phyloP scores from a whole-genome alignment of 2,888 invertebrate species.

The Tortricodes alternella region DNA sequence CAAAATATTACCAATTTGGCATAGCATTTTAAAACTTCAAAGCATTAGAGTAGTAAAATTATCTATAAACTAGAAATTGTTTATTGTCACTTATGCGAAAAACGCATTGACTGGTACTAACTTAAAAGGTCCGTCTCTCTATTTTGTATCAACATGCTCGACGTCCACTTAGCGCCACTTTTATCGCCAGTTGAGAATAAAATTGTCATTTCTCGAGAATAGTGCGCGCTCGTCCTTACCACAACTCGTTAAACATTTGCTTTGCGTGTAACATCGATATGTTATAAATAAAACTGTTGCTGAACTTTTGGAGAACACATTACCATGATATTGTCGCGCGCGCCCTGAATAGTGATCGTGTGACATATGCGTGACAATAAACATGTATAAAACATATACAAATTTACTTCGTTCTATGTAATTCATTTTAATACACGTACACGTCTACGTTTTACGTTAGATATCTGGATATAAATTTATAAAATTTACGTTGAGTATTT shows the following conservation, averaged over 20 bases:
- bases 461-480: too few relatives aligned
- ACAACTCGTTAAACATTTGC: slow-evolving; percentile 51
- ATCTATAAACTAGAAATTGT: too few relatives aligned
- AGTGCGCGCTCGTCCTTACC: slow-evolving; percentile 32
- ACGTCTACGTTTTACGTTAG: neutral
- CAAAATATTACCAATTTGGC: too few relatives aligned
- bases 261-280: slow-evolving; percentile 54
- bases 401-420: slow-evolving; percentile 18
- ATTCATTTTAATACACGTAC: slow-evolving; percentile 7
- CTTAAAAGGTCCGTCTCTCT: too few relatives aligned
- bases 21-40: too few relatives aligned
- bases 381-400: slow-evolving; percentile 24
- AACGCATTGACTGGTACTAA: too few relatives aligned
- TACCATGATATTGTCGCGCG: slow-evolving; percentile 50
- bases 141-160: too few relatives aligned
- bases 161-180: neutral
- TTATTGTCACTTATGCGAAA: too few relatives aligned
- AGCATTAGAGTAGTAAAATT: too few relatives aligned
- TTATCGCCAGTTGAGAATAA: neutral
- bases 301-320: slow-evolving; percentile 40
- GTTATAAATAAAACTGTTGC: slow-evolving; percentile 46
- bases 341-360: slow-evolving; percentile 46
- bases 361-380: slow-evolving; percentile 34
- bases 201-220: neutral
- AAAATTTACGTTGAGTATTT: too few relatives aligned